phyloP scores from a whole-genome alignment of 1,140 invertebrate genomes.

The Dendrolimus kikuchii region DNA sequence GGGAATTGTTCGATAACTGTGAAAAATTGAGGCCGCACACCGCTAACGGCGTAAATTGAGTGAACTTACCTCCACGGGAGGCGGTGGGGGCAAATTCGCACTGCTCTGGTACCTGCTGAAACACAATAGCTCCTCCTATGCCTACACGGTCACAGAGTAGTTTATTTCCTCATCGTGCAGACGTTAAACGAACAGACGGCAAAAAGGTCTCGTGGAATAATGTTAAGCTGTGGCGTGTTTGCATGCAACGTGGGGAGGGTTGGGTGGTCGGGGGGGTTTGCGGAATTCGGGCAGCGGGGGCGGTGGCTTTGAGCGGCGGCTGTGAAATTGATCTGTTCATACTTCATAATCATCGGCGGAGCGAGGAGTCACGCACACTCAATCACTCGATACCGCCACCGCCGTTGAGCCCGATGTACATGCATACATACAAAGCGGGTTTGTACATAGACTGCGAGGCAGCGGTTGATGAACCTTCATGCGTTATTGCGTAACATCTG shows the following conservation, averaged over 20 bases:
- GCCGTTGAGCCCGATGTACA: conserved; percentile 1
- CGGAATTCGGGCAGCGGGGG: conserved; percentile 12
- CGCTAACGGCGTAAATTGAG: conserved; percentile 53
- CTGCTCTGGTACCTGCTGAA: conserved; percentile 2
- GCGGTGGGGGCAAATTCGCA: neutral
- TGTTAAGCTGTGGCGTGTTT: neutral
- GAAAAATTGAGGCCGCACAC: conserved; percentile 33
- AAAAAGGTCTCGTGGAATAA: too few relatives aligned
- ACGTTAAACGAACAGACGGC: too few relatives aligned
- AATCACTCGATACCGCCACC: conserved; percentile 6
- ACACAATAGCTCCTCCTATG: conserved; percentile 2
- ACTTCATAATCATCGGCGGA: conserved; percentile 38
- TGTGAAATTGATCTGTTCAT: conserved; percentile 51
- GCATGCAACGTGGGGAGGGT: neutral
- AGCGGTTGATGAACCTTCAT: neutral
- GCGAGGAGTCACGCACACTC: conserved; percentile 3
- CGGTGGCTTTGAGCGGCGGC: conserved; percentile 27
- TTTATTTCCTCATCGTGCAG: too few relatives aligned
- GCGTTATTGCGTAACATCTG: neutral
- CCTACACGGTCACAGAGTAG: conserved; percentile 1
- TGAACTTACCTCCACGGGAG: conserved; percentile 22
- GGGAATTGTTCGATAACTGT: conserved; percentile 44
- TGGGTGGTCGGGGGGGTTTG: conserved; percentile 5
- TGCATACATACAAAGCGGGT: neutral
- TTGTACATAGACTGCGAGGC: neutral